Evolutionary conservation across 2,113 vertebrate species (phyloP), one percentile per base, ranked within the genome.

Genomic region (Bathybates hornii): DNA sequence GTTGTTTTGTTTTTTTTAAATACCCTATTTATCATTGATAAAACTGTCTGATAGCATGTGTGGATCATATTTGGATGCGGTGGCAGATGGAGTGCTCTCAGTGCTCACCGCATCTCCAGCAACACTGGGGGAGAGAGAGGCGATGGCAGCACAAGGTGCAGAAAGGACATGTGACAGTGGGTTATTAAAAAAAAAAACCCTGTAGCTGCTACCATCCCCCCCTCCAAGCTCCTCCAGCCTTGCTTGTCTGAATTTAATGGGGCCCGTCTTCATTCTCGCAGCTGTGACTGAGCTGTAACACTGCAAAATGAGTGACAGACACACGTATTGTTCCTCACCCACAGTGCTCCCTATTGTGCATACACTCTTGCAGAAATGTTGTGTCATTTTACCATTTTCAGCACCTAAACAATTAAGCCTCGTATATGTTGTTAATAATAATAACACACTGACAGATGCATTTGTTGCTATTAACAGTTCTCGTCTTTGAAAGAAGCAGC

Each of bases 191-290:
- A 86, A 53, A 50, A 84, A 86, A 81, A 10, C 27, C 68, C 84
- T 66, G 41, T 78, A 45, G 80, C 71, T 54, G 57, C 52, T 80
- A 84, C 89, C 88, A 66, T 82, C 90, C 89, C 90, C 73, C 83
- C 83, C 24, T 32, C 68, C 19, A 2, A n/a, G 66, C 89, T 88
- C 78, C 82, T 52, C 41, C 86, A 83, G 79, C 80, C 81, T 57
- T 34, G 54, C 48, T 53, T 53, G 79, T 87, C 89, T 89, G 88
- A 86, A 88, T 89, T 85, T 94, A 93, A 95, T 85, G 92, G 85
- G n/a, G 50, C 88, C 68, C 82, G 80, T 92, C 88, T 81, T 90
- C 87, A 43, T 89, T 86, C 89, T 92, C 79, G 5, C 89, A 90
- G 89, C 91, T 90, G 85, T 12, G 93, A 86, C 85, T 82, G 78